Evolutionary conservation across 2,113 vertebrate genomes (phyloP).

Genomic region (Petromus typicus): DNA sequence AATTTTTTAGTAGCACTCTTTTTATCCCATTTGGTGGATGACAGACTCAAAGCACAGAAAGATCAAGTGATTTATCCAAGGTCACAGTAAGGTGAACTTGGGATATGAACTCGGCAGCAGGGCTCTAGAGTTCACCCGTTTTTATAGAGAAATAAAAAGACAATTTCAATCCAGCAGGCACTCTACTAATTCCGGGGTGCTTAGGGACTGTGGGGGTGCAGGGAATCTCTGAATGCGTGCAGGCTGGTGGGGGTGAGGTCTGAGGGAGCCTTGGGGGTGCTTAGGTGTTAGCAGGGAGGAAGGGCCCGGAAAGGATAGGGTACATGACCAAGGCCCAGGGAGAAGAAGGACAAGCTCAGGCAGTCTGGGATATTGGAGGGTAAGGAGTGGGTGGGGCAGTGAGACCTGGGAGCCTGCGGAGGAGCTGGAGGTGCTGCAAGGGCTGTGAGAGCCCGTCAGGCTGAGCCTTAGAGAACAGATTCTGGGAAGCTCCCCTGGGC

Average conservation of each 20-base stretch:
- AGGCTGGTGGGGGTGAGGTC: background rate
- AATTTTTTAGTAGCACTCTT: background rate
- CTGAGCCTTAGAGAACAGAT: background rate
- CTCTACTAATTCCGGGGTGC: background rate
- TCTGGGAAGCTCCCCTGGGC: background rate
- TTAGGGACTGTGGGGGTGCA: background rate
- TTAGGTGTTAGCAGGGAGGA: background rate
- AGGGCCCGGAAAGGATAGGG: background rate
- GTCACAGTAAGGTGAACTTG: background rate
- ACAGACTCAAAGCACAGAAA: background rate
- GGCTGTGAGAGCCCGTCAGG: background rate
- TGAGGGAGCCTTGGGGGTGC: background rate
- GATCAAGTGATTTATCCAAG: background rate
- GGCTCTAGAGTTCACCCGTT: background rate
- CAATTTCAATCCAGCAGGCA: background rate
- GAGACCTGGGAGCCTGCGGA: no score
- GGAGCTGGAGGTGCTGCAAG: background rate
- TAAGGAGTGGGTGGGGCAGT: accelerated
- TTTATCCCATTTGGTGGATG: slow-evolving; percentile 3
- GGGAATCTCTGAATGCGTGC: background rate
- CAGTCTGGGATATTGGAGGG: background rate
- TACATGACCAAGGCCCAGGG: background rate
- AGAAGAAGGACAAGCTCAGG: background rate
- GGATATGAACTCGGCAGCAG: background rate
- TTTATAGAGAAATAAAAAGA: background rate